Evolutionary conservation across 1,140 invertebrate species (phyloP).

Genomic region (Drosophila takahashii): DNA sequence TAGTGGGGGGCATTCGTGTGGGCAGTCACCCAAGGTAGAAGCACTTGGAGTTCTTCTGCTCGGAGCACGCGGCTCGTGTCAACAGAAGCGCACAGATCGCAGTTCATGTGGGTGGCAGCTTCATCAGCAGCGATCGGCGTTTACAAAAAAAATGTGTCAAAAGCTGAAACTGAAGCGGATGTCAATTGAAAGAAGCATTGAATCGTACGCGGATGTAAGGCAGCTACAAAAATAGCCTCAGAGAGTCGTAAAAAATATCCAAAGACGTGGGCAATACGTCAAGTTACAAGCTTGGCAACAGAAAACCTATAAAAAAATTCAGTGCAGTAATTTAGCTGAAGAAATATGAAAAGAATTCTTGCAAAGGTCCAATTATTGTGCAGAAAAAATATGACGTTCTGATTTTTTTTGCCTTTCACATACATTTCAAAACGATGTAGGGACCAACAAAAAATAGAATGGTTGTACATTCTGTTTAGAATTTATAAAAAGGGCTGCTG

Average conservation of each 20-base stretch:
- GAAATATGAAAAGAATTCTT: constrained; percentile 19
- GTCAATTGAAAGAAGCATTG: constrained; percentile 60
- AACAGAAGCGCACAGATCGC: constrained; percentile 32
- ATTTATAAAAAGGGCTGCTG: neutral
- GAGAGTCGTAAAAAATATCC: constrained; percentile 5
- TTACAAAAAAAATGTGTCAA: constrained; percentile 68
- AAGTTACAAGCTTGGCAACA: constrained; percentile 19
- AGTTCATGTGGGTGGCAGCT: constrained; percentile 45
- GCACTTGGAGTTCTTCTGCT: constrained; percentile 26
- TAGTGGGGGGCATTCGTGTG: constrained; percentile 30
- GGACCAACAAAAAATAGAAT: too few relatives aligned
- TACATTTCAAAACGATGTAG: too few relatives aligned
- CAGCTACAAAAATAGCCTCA: constrained; percentile 23
- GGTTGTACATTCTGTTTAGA: too few relatives aligned
- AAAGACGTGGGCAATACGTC: constrained; percentile 17
- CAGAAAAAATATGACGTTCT: neutral
- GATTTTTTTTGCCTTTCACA: constrained; percentile 15
- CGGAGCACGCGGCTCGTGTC: constrained; percentile 49
- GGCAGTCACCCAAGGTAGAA: constrained; percentile 55
- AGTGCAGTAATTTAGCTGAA: neutral
- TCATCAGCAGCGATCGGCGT: constrained; percentile 28
- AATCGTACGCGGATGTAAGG: constrained; percentile 66
- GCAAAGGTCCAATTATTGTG: constrained; percentile 2
- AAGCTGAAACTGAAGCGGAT: constrained; percentile 79
- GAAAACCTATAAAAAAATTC: too few relatives aligned